phyloP scores from a whole-genome alignment of 2,888 invertebrate species.

The Philhelius pedissequus region DNA sequence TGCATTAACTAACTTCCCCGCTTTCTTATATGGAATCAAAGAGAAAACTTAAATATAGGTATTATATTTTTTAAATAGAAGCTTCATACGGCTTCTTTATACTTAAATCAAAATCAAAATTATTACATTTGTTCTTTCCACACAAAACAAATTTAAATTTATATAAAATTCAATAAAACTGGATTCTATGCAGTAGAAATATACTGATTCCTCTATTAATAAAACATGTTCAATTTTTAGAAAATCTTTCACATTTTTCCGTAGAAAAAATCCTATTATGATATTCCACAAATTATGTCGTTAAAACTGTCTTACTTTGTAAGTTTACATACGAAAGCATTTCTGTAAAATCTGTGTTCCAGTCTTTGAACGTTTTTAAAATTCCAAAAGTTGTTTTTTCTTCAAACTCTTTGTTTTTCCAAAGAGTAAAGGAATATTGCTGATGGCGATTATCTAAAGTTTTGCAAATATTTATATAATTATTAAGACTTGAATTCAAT shows the following conservation, averaged over 20 bases:
- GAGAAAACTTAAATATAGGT: slow-evolving; percentile 4
- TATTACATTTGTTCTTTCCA: neutral
- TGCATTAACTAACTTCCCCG: too few species aligned
- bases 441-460: neutral
- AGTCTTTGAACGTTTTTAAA: neutral
- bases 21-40: too few species aligned
- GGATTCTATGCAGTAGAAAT: too few species aligned
- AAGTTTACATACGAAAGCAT: neutral
- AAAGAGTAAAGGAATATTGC: neutral
- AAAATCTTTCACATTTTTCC: too few species aligned
- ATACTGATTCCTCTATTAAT: too few species aligned
- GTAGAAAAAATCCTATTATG: too few species aligned
- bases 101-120: neutral
- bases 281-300: too few species aligned
- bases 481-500: neutral
- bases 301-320: neutral
- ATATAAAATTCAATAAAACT: too few species aligned
- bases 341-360: neutral
- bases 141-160: too few species aligned
- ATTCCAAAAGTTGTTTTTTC: neutral
- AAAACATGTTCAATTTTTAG: too few species aligned
- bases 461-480: neutral
- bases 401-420: neutral
- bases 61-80: too few species aligned
- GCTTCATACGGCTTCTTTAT: too few species aligned